Percentiles rank a stretch among this genome's conserved stretches.
phyloP scores from a whole-genome alignment of 2,888 invertebrate species.

The Perizoma affinitatum region DNA sequence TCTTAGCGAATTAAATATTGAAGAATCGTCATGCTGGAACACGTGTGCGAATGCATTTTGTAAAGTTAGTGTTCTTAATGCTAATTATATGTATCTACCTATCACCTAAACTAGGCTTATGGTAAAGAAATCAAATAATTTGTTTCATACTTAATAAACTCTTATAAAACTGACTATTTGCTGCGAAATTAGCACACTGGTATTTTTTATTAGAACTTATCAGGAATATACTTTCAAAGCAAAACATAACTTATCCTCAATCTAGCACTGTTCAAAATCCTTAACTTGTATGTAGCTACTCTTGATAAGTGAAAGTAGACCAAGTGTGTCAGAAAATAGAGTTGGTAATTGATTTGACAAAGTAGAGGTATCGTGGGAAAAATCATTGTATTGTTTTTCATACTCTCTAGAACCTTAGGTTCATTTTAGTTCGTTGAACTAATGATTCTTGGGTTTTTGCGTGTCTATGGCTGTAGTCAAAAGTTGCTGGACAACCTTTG shows the following conservation, averaged over 20 bases:
- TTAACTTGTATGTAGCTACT: not conserved
- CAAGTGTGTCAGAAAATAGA: slow-evolving; percentile 21
- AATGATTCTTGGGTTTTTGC: slow-evolving; percentile 26
- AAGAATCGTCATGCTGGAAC: too few relatives aligned
- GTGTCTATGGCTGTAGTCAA: not conserved
- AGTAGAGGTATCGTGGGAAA: slow-evolving; percentile 59
- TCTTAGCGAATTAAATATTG: too few relatives aligned
- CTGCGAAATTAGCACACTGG: not conserved
- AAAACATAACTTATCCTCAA: slow-evolving; percentile 1
- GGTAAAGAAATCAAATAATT: not conserved
- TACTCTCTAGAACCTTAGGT: slow-evolving; percentile 63
- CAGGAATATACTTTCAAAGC: slow-evolving; percentile 8
- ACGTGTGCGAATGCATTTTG: too few relatives aligned
- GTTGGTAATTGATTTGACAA: slow-evolving; percentile 35
- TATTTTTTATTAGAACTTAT: slow-evolving; percentile 17
- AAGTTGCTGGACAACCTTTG: slow-evolving; percentile 5
- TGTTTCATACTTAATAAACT: not conserved
- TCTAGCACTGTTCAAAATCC: slow-evolving; percentile 6
- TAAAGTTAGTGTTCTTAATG: too few relatives aligned
- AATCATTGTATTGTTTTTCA: slow-evolving; percentile 63
- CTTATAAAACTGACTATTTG: slow-evolving; percentile 1
- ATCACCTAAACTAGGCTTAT: too few relatives aligned
- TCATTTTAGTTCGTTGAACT: slow-evolving; percentile 63
- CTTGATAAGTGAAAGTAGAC: not conserved
- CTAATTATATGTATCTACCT: too few relatives aligned